Evolutionary conservation across 2,113 vertebrate species (phyloP).

Genomic region (Irena cyanogastra): DNA sequence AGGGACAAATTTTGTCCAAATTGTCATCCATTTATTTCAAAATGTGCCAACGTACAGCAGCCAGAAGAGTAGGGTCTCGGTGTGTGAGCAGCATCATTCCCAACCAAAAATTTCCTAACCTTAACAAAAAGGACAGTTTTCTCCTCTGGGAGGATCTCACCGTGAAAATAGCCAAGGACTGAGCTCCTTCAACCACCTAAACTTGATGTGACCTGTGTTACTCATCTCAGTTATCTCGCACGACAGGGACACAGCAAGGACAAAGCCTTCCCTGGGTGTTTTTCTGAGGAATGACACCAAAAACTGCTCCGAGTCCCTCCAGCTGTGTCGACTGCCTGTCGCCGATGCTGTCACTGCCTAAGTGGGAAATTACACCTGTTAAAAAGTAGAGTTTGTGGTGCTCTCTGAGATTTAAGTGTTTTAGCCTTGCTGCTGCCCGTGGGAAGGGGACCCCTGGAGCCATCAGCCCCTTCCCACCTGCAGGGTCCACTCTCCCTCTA

Average conservation of each 20-base stretch:
- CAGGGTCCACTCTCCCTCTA: accelerated
- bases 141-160: background rate
- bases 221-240: background rate
- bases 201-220: background rate
- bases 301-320: background rate
- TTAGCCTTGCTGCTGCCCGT: background rate
- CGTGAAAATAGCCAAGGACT: background rate
- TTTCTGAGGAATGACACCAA: background rate
- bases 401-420: background rate
- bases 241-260: accelerated
- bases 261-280: background rate
- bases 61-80: background rate
- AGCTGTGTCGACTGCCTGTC: background rate
- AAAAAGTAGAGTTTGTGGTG: background rate
- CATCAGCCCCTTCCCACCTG: background rate
- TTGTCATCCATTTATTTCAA: background rate
- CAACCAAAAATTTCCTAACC: background rate
- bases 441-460: background rate
- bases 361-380: background rate
- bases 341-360: accelerated
- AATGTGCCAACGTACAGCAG: background rate
- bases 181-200: background rate
- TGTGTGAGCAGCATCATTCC: background rate
- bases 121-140: background rate
- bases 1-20: background rate